These are phyloP conservation scores for Bujurquina vittata DNA, from an alignment of 2,113 vertebrate genomes.

Conservation along the genomic window DNA sequence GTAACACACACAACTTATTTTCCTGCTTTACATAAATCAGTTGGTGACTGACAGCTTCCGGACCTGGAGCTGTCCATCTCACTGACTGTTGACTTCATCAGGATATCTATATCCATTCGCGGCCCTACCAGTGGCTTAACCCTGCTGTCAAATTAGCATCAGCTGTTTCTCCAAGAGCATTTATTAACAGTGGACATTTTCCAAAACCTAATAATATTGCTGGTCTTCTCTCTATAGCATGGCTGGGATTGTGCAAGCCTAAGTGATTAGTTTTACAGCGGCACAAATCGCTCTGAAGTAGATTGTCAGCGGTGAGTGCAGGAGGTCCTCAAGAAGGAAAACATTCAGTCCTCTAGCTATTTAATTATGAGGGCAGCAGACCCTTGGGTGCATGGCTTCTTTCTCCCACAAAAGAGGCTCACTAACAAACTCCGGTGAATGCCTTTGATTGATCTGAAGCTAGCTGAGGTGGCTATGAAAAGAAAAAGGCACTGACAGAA, in stretches of 20 bases:
- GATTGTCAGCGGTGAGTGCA: conserved; percentile 47
- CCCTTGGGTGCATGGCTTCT: conserved; percentile 49
- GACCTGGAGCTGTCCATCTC: conserved; percentile 19
- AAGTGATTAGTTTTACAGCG: conserved; percentile 70
- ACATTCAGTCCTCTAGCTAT: conserved; percentile 67
- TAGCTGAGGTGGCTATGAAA: conserved; percentile 57
- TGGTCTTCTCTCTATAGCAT: conserved; percentile 32
- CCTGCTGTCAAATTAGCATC: conserved; percentile 59
- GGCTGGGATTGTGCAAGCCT: conserved; percentile 52
- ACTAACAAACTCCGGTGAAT: conserved; percentile 71
- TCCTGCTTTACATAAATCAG: conserved; percentile 66
- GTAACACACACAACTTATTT: conserved; percentile 50
- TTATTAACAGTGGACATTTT: conserved; percentile 65
- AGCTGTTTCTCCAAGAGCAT: conserved; percentile 23
- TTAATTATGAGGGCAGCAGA: conserved; percentile 69
- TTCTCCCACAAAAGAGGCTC: conserved; percentile 53
- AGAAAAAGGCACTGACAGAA: conserved; percentile 57
- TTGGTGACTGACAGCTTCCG: conserved; percentile 56
- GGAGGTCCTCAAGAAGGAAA: conserved; percentile 47
- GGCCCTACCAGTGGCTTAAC: conserved; percentile 10
- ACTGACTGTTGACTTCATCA: conserved; percentile 49
- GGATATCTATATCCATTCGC: not conserved
- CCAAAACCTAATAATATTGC: conserved; percentile 60
- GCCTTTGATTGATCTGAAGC: conserved; percentile 71
- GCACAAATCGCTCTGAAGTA: conserved; percentile 53